A percentile compares a stretch with the other conserved stretches of the same genome.
phyloP scores from a whole-genome alignment of 2,888 invertebrate genomes.

The Liodrosophila aerea region DNA sequence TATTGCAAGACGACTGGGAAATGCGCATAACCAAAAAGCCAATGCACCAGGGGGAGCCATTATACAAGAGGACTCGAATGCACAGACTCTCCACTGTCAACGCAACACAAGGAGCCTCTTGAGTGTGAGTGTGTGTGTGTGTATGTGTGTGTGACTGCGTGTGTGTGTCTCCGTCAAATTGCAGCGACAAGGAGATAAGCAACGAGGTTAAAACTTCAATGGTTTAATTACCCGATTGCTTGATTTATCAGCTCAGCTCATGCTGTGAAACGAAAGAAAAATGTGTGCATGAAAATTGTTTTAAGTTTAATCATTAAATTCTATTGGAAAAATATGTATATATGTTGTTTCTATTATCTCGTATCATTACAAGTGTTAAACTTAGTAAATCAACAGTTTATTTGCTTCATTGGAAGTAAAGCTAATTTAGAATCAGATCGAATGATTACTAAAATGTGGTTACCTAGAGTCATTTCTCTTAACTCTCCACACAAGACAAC shows the following conservation, averaged over 20 bases:
- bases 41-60: constrained; percentile 37
- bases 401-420: no score
- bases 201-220: constrained; percentile 31
- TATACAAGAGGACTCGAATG: constrained; percentile 20
- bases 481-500: no score
- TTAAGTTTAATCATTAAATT: no score
- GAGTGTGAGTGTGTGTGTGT: constrained; percentile 2
- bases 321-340: no score
- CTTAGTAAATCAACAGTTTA: no score
- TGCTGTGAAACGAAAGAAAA: no score
- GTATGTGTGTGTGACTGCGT: constrained; percentile 12
- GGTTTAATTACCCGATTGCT: constrained; percentile 43
- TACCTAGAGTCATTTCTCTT: no score
- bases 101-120: constrained; percentile 6
- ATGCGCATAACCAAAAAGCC: constrained; percentile 24
- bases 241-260: constrained; percentile 42
- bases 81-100: constrained; percentile 9
- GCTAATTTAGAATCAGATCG: no score
- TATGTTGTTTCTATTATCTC: no score
- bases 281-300: neutral
- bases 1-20: constrained; percentile 2
- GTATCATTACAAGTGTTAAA: no score
- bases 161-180: constrained; percentile 29
- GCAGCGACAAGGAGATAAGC: constrained; percentile 29
- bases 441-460: no score